Conservation (phyloP, 1,140 invertebrate genomes). For the Pomacea maculata region DNA sequence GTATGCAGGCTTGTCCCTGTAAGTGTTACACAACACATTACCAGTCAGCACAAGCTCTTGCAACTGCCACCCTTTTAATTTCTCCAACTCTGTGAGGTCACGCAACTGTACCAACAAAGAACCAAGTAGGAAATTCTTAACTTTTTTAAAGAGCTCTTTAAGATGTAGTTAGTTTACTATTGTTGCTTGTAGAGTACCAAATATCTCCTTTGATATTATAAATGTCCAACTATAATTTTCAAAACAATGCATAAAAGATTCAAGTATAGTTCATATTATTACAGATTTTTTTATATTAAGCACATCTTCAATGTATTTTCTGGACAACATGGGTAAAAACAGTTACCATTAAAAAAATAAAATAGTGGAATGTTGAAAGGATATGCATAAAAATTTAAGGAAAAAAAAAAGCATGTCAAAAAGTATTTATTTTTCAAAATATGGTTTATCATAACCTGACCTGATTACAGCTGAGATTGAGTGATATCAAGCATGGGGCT, state of each 20-base stretch:
- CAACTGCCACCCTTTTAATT: slow-evolving; percentile 76
- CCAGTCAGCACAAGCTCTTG: slow-evolving; percentile 80
- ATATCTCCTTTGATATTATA: background rate
- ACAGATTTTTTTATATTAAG: too few species aligned
- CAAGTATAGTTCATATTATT: too few species aligned
- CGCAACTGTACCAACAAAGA: slow-evolving; percentile 71
- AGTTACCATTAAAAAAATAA: too few species aligned
- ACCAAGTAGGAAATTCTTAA: background rate
- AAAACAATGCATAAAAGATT: too few species aligned
- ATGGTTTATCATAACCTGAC: slow-evolving; percentile 67
- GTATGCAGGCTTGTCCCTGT: slow-evolving; percentile 79
- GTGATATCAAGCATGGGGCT: slow-evolving; percentile 78
- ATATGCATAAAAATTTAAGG: background rate
- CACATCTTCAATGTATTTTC: too few species aligned
- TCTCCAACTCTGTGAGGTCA: slow-evolving; percentile 75
- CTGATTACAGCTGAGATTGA: slow-evolving; percentile 85
- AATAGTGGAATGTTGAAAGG: too few species aligned
- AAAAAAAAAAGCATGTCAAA: background rate
- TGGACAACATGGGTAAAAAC: too few species aligned
- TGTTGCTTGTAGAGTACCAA: background rate
- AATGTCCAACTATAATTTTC: background rate
- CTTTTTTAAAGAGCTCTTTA: too few species aligned
- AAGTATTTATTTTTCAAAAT: background rate
- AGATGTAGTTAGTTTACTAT: too few species aligned
- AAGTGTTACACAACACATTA: slow-evolving; percentile 83